Evolutionary conservation across 2,888 invertebrate genomes (phyloP).

Genomic region (Trachelus troglodyta): DNA sequence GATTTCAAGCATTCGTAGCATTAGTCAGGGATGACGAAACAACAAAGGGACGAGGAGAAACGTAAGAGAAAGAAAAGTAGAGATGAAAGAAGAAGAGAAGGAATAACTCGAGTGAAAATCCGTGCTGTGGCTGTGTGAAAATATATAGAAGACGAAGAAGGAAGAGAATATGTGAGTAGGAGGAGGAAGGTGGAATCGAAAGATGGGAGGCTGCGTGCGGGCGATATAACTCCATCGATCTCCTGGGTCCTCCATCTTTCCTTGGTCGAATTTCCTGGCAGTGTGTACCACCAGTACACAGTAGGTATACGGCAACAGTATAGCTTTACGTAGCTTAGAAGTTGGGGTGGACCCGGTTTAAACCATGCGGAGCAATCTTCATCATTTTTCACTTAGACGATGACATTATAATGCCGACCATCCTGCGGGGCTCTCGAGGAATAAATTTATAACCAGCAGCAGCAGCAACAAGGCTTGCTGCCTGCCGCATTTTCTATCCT

Average conservation of each 20-base stretch:
- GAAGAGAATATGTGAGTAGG: too few species aligned
- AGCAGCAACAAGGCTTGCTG: not conserved
- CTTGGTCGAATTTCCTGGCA: not conserved
- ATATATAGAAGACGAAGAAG: too few species aligned
- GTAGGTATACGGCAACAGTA: not conserved
- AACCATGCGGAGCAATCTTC: constrained; percentile 2
- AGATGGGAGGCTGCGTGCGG: not conserved
- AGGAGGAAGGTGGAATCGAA: too few species aligned
- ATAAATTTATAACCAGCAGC: not conserved
- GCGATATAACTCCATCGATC: constrained; percentile 10
- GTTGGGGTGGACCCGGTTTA: not conserved
- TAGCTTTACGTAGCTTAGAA: not conserved
- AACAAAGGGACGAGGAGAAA: not conserved
- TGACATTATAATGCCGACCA: constrained; percentile 4
- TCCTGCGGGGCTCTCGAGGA: not conserved
- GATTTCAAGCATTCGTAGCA: not conserved
- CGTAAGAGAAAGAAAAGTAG: too few species aligned
- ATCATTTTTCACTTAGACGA: constrained; percentile 2
- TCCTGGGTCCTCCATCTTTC: constrained; percentile 3
- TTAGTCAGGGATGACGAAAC: not conserved
- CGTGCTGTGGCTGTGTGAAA: not conserved
- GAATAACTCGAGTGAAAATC: not conserved
- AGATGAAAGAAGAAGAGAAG: too few species aligned
- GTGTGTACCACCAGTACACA: not conserved
- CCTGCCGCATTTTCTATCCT: not conserved